A percentile compares a stretch with the other conserved stretches of the same genome.
These are phyloP conservation scores for Mus caroli DNA, from an alignment of 2,797 vertebrate genomes.

Conservation along the genomic window DNA sequence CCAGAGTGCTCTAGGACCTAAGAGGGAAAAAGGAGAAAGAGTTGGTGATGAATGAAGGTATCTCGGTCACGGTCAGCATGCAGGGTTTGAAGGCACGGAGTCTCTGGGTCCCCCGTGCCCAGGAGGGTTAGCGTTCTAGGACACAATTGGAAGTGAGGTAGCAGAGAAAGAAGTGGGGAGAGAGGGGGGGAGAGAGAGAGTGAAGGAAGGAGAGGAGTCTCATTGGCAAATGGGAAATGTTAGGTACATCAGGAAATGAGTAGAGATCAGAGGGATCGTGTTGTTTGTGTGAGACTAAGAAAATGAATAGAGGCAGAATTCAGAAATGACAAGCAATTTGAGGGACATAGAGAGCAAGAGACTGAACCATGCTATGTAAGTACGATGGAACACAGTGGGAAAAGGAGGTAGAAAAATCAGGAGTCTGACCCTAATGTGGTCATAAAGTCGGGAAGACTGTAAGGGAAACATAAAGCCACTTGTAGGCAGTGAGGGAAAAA, in stretches of 20 bases:
- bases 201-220: not conserved
- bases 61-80: not conserved
- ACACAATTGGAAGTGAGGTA: not conserved
- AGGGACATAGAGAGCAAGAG: not conserved
- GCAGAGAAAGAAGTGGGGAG: not conserved
- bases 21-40: not conserved
- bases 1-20: not conserved
- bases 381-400: not conserved
- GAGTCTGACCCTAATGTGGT: not conserved
- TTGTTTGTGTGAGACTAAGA: not conserved
- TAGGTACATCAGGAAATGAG: not conserved
- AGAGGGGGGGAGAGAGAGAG: not conserved
- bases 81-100: not conserved
- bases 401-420: not conserved
- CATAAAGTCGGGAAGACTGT: not conserved
- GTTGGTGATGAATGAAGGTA: no score
- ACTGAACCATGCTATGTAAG: not conserved
- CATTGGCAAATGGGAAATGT: not conserved
- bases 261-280: not conserved
- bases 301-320: not conserved
- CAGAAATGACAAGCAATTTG: not conserved
- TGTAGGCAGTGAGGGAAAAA: not conserved
- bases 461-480: not conserved
- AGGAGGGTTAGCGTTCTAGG: not conserved
- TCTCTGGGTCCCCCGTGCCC: not conserved